Conservation (phyloP, 2,113 vertebrate genomes). For the Semnopithecus entellus region DNA sequence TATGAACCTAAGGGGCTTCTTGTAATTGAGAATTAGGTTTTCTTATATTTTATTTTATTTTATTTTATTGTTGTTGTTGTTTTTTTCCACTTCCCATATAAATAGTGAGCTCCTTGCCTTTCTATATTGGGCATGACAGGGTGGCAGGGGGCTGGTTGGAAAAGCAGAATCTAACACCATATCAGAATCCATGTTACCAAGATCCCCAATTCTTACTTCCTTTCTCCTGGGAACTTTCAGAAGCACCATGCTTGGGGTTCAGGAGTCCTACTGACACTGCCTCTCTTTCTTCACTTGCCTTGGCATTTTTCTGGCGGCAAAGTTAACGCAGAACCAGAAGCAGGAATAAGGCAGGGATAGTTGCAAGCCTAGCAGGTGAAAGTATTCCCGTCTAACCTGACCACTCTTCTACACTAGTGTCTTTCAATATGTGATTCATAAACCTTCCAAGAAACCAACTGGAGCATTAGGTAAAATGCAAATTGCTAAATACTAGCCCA, state of each 20-base stretch:
- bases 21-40: background rate
- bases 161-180: background rate
- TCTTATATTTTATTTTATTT: background rate
- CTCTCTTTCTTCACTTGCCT: background rate
- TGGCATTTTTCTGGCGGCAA: background rate
- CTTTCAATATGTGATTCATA: background rate
- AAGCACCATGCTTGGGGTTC: background rate
- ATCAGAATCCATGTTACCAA: background rate
- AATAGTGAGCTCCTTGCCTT: background rate
- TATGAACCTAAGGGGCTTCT: background rate
- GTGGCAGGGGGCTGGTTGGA: background rate
- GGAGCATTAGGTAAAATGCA: background rate
- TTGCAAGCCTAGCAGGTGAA: background rate
- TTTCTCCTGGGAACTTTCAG: background rate
- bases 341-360: background rate
- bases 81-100: background rate
- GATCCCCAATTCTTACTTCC: background rate
- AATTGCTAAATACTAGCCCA: background rate
- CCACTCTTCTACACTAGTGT: rapidly evolving
- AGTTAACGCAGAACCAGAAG: background rate
- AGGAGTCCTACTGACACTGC: background rate
- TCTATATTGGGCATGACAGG: background rate
- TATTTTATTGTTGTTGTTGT: background rate
- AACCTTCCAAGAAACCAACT: background rate
- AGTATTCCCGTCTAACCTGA: background rate